These are phyloP conservation scores for Leiothrix lutea DNA, from an alignment of 2,113 vertebrate species.

Conservation along the genomic window DNA sequence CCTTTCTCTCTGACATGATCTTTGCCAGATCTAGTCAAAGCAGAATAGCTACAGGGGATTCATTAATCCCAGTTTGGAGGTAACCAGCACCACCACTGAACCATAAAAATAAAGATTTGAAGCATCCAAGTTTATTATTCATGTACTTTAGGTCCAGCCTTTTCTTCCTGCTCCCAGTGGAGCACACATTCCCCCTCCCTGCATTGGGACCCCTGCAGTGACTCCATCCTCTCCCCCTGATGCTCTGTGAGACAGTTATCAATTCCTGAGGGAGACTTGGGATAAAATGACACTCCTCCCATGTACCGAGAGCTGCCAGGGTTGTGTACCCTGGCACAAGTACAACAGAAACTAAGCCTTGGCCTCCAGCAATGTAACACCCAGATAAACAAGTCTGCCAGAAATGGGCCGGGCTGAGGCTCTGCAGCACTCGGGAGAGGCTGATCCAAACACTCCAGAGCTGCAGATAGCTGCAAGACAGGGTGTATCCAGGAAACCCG, in stretches of 20 bases:
- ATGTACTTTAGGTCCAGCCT: background rate
- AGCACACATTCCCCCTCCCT: background rate
- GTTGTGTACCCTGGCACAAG: conserved; percentile 62
- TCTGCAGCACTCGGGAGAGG: background rate
- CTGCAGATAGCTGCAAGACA: conserved; percentile 38
- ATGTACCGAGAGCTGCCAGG: conserved; percentile 28
- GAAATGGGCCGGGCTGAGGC: conserved; percentile 32
- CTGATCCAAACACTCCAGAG: background rate
- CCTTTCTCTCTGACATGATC: conserved; percentile 7
- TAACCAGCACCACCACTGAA: background rate
- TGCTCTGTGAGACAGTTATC: conserved; percentile 32
- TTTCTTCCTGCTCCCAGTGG: background rate
- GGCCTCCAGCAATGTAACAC: conserved; percentile 61
- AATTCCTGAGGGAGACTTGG: background rate
- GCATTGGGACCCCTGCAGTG: background rate
- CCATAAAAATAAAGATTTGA: background rate
- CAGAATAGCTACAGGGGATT: conserved; percentile 46
- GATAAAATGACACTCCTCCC: conserved; percentile 31
- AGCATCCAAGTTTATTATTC: background rate
- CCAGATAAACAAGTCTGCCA: conserved; percentile 64
- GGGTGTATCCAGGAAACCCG: conserved; percentile 39
- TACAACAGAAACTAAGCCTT: conserved; percentile 70
- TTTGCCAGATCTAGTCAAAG: conserved; percentile 55
- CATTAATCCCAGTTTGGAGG: conserved; percentile 41
- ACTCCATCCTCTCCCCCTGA: background rate